phyloP scores from a whole-genome alignment of 2,797 vertebrate species.

The Kryptopterus vitreolus region DNA sequence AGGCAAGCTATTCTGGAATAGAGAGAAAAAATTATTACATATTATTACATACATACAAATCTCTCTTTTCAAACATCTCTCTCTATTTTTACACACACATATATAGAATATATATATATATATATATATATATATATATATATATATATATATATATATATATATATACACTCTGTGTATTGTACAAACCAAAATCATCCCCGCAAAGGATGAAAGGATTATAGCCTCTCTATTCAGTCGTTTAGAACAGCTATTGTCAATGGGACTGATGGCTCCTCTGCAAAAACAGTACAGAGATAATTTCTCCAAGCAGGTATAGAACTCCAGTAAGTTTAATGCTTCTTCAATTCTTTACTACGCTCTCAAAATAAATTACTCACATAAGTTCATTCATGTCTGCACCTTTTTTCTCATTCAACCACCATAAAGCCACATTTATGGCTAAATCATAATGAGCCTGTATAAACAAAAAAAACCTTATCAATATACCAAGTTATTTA shows the following conservation, averaged over 20 bases:
- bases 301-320: background rate
- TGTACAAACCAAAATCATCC: conserved; percentile 79
- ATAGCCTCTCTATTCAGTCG: conserved; percentile 80
- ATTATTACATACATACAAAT: no score
- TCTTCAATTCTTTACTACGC: background rate
- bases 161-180: background rate
- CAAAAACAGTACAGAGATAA: conserved; percentile 40
- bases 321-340: background rate
- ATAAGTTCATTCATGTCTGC: conserved; percentile 59
- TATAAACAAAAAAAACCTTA: conserved; percentile 10
- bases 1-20: conserved; percentile 77
- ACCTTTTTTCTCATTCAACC: conserved; percentile 69
- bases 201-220: conserved; percentile 87
- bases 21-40: no score
- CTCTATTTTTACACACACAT: no score
- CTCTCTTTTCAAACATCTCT: no score
- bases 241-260: conserved; percentile 65
- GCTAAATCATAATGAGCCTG: conserved; percentile 86
- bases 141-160: no score
- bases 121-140: no score
- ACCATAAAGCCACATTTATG: conserved; percentile 76
- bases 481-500: background rate
- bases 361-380: conserved; percentile 58
- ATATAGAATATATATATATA: no score
- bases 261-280: conserved; percentile 55